Percentiles rank a stretch among this genome's conserved stretches.
Evolutionary conservation across 2,113 vertebrate genomes (phyloP).

Genomic region (Carettochelys insculpta): DNA sequence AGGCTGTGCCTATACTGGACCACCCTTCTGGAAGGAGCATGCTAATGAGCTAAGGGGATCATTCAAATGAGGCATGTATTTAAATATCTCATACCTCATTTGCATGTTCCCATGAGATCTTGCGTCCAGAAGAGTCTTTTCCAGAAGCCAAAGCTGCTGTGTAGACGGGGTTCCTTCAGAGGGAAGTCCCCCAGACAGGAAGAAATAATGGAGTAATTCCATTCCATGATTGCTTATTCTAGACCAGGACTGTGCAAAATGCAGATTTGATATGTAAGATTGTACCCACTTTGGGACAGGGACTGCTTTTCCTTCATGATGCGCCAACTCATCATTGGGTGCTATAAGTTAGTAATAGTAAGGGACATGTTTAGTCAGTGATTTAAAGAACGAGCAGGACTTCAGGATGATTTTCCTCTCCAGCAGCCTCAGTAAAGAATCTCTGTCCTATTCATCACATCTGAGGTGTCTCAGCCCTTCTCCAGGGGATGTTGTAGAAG

Average conservation of each 20-base stretch:
- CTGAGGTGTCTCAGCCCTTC: conserved; percentile 5
- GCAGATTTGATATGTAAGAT: conserved; percentile 14
- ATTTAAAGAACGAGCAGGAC: background rate
- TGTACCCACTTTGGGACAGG: conserved; percentile 25
- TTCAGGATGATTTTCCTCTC: conserved; percentile 18
- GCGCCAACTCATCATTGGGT: background rate
- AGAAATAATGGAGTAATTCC: background rate
- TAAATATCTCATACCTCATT: too few relatives aligned
- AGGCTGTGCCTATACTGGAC: too few relatives aligned
- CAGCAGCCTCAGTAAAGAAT: background rate
- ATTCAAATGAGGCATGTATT: too few relatives aligned
- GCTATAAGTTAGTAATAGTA: background rate
- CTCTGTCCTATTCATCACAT: background rate
- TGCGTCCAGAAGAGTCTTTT: too few relatives aligned
- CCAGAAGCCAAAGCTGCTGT: too few relatives aligned
- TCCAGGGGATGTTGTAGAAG: background rate
- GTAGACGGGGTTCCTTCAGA: too few relatives aligned
- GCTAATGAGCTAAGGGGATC: too few relatives aligned
- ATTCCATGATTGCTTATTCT: background rate
- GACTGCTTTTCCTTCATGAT: conserved; percentile 23
- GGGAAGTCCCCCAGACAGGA: too few relatives aligned
- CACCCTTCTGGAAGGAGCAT: too few relatives aligned
- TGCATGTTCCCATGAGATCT: too few relatives aligned
- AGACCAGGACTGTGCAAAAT: background rate
- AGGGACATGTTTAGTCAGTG: conserved; percentile 25